Evolutionary conservation across 1,140 invertebrate species (phyloP), one percentile per base, ranked within the genome.

Genomic region (Ips nitidus): DNA sequence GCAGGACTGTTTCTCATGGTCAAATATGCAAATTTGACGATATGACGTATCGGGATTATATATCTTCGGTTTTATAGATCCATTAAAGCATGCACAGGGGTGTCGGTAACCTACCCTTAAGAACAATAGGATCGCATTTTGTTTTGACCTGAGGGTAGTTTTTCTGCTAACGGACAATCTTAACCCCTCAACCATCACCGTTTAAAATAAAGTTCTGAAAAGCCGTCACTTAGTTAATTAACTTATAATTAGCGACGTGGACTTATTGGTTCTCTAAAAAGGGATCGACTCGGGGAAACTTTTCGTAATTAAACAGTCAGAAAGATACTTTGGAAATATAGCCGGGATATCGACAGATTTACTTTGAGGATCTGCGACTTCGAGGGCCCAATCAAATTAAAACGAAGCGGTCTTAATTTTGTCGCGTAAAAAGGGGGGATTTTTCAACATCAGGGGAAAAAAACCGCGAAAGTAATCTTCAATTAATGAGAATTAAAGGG

Each of bases 251-350:
- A 66, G 64, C 64, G 41, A 57, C 52, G 64, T 52, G 61, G 61
- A 63, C 61, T 66, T 66, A 66, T 66, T 66, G 64, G 64, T 66
- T 66, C 64, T 58, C 53, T 66, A 66, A 66, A 66, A 66, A 65
- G 64, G 64, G 64, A 66, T 66, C 43, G 64, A 66, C 64, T 66
- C 41, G 47, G 40, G 42, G 43, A 66, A 66, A 66, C 53, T 66
- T 66, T 66, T 66, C 42, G 64, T 66, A 66, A 66, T 66, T 66
- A 66, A 66, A 66, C 64, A 66, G 64, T 66, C 64, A 66, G 64
- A 66, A 66, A 57, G 64, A 66, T 66, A 66, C 64, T 66, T 58
- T 66, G 42, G 64, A 66, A 66, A 66, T 66, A 66, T 66, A 66
- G 64, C 64, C 52, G 64, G 64, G 64, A 57, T 66, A 66, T 66